A percentile compares a stretch with the other conserved stretches of the same genome.
These are phyloP conservation scores for Melinaea menophilus DNA, from an alignment of 2,888 invertebrate genomes.

Conservation along the genomic window DNA sequence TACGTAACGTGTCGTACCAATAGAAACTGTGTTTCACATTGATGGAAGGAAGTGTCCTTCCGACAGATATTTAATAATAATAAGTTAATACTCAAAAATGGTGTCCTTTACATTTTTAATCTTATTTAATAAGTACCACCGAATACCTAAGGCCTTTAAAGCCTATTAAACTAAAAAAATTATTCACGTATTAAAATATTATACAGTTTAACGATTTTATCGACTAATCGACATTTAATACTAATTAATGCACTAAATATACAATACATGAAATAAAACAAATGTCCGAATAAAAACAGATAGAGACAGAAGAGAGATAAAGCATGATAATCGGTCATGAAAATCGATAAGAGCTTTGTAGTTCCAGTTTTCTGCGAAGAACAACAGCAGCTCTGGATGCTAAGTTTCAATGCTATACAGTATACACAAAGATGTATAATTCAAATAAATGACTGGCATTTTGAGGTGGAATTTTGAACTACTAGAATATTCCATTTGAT, in stretches of 20 bases:
- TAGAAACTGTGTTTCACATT: slow-evolving; percentile 38
- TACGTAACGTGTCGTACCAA: slow-evolving; percentile 37
- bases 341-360: slow-evolving; percentile 10
- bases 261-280: not conserved
- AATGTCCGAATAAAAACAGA: not conserved
- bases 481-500: slow-evolving; percentile 17
- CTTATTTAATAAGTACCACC: not conserved
- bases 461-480: slow-evolving; percentile 9
- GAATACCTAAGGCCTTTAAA: too few relatives aligned
- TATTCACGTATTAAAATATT: too few relatives aligned
- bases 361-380: not conserved
- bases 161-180: too few relatives aligned
- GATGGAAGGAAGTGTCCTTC: slow-evolving; percentile 40
- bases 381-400: slow-evolving; percentile 5
- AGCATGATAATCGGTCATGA: slow-evolving; percentile 11
- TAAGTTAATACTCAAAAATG: slow-evolving; percentile 28
- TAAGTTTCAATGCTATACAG: slow-evolving; percentile 4
- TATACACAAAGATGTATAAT: slow-evolving; percentile 2
- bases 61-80: slow-evolving; percentile 40
- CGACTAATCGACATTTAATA: too few relatives aligned
- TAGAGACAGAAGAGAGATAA: not conserved
- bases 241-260: too few relatives aligned
- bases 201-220: too few relatives aligned
- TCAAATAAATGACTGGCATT: slow-evolving; percentile 13
- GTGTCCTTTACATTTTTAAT: slow-evolving; percentile 11